Evolutionary conservation across 2,888 invertebrate species (phyloP).

Genomic region (Dolichomitus sp.): DNA sequence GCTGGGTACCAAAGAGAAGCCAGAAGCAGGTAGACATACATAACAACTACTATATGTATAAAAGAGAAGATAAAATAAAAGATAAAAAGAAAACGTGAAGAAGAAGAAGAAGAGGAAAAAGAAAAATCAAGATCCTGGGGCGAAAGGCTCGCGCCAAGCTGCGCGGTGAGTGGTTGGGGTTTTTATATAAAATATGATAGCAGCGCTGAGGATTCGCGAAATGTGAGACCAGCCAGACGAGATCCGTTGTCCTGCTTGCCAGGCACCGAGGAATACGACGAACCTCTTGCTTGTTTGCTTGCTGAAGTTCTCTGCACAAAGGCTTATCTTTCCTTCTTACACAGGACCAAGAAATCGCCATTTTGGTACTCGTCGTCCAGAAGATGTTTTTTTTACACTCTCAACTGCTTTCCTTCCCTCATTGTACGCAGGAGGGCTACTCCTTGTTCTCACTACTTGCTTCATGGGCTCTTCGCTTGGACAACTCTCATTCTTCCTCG

Average conservation of each 20-base stretch:
- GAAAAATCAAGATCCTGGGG: slow-evolving; percentile 71
- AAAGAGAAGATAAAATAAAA: slow-evolving; percentile 55
- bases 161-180: slow-evolving; percentile 35
- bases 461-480: slow-evolving; percentile 45
- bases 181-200: slow-evolving; percentile 83
- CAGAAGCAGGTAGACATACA: slow-evolving; percentile 47
- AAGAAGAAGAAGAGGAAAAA: slow-evolving; percentile 54
- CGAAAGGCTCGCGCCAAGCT: slow-evolving; percentile 22
- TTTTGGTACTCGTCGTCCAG: slow-evolving; percentile 76
- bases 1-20: slow-evolving; percentile 45
- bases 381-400: slow-evolving; percentile 50
- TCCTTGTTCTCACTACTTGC: slow-evolving; percentile 67
- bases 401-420: slow-evolving; percentile 58
- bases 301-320: slow-evolving; percentile 75
- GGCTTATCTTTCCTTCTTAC: slow-evolving; percentile 81
- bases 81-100: slow-evolving; percentile 55
- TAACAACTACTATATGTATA: slow-evolving; percentile 14
- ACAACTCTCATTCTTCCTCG: slow-evolving; percentile 71
- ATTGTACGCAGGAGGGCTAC: slow-evolving; percentile 57
- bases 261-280: slow-evolving; percentile 39
- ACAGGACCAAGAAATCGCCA: slow-evolving; percentile 70
- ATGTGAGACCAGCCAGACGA: slow-evolving; percentile 83
- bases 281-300: slow-evolving; percentile 11
- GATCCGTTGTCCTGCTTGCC: slow-evolving; percentile 74
- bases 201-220: slow-evolving; percentile 81